Conservation (phyloP, 2,888 invertebrate species). For the Caenorhabditis zanzibari region DNA sequence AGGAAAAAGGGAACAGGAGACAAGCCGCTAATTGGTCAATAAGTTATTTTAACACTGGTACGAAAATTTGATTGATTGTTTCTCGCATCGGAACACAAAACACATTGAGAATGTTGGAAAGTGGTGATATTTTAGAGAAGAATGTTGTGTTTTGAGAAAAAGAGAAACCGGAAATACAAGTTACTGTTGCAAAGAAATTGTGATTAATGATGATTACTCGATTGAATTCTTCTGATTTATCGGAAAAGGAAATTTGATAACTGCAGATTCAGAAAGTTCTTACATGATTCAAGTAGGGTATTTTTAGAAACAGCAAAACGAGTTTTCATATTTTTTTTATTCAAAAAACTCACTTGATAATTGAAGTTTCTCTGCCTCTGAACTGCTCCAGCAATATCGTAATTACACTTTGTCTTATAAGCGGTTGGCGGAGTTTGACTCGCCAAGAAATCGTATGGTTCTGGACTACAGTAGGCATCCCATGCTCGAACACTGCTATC, state of each 20-base stretch:
- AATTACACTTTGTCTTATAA: slow-evolving; percentile 81
- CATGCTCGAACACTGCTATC: slow-evolving; percentile 75
- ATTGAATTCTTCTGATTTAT: not conserved
- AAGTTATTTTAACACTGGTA: slow-evolving; percentile 61
- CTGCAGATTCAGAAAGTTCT: not conserved
- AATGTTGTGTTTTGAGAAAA: not conserved
- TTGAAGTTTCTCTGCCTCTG: slow-evolving; percentile 85
- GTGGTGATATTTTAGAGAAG: not conserved
- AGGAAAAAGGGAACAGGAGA: slow-evolving; percentile 17
- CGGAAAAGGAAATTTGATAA: not conserved
- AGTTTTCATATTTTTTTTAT: too few relatives aligned
- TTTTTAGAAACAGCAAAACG: too few relatives aligned
- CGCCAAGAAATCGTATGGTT: slow-evolving; percentile 83
- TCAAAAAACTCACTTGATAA: slow-evolving; percentile 83
- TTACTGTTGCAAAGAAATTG: not conserved
- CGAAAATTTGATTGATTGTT: slow-evolving; percentile 39
- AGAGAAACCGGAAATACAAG: not conserved
- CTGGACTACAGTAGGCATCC: slow-evolving; percentile 74
- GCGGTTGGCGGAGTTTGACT: slow-evolving; percentile 71
- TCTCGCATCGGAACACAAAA: slow-evolving; percentile 15
- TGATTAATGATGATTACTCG: not conserved
- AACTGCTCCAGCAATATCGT: slow-evolving; percentile 84
- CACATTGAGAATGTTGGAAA: slow-evolving; percentile 6
- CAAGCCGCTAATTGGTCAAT: slow-evolving; percentile 56
- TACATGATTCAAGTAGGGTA: not conserved